A percentile compares a stretch with the other conserved stretches of the same genome.
Evolutionary conservation across 2,797 vertebrate species (phyloP).

Genomic region (Propithecus deckenii): DNA sequence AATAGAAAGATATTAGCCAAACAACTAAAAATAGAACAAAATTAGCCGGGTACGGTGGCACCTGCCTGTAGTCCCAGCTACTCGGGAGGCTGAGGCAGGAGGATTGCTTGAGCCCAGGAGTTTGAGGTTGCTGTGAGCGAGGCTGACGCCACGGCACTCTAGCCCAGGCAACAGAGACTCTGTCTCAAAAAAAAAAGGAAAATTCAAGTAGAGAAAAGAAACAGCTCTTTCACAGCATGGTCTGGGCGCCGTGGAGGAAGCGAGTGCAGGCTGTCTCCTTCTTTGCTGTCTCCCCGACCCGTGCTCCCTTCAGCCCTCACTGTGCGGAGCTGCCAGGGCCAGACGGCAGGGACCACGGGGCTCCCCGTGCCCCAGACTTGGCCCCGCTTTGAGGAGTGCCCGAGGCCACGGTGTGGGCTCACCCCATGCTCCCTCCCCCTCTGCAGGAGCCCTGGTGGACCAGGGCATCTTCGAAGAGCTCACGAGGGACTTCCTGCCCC

Average conservation of each 20-base stretch:
- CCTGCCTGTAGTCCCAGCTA: no score
- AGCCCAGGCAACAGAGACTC: no score
- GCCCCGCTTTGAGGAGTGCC: no score
- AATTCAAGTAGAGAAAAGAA: not conserved
- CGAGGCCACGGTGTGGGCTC: fast-evolving
- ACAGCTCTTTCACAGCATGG: not conserved
- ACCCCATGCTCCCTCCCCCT: not conserved
- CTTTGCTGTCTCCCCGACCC: not conserved
- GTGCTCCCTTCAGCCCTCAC: not conserved
- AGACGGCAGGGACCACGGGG: not conserved
- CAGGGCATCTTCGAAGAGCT: conserved; percentile 98
- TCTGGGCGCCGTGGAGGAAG: not conserved
- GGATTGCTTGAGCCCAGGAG: no score
- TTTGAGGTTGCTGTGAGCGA: no score
- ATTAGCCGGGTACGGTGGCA: no score
- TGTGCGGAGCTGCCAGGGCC: not conserved
- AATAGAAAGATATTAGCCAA: no score
- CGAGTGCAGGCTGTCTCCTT: not conserved
- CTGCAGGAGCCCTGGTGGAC: conserved; percentile 93
- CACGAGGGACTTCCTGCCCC: conserved; percentile 91
- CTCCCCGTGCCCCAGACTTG: not conserved
- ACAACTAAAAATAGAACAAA: no score
- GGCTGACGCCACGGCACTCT: no score
- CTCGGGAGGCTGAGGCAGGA: no score
- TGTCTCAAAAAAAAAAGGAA: not conserved